Base-by-base conservation (phyloP, 2,113 vertebrate species). In the Crotalus viridis region DNA sequence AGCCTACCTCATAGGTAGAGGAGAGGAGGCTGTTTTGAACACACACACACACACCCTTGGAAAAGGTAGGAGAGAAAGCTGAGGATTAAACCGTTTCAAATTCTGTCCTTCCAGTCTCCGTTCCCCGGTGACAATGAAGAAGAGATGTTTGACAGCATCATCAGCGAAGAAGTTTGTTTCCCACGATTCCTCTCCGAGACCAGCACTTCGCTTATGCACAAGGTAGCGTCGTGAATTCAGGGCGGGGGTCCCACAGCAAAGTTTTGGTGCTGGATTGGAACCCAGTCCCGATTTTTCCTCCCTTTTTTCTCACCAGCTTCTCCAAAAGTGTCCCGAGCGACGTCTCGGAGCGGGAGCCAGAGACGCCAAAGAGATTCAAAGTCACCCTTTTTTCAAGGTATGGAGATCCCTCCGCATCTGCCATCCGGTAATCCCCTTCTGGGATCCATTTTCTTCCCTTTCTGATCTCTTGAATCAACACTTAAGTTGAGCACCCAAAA, bases 111-210 rank as follows among this genome's bases (percentile, higher is more conserved):
- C 57, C 93, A 21, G 99, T 99, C 98, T 94, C 99, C 99, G 0
- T 99, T 99, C 95, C 99, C 99, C 1, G 99, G 99, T 61, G 99
- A 99, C 91, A 99, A 99, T 0, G 99, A 99, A 94, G 99, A 99
- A 94, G 99, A 99, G 95, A 99, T 99, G 95, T 99, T 99, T 90
- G 99, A 99, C 96, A 99, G 99, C 94, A 99, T 99, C 15, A 98
- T 99, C 85, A 99, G 99, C 0, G 98, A 98, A 6, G 99, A 99
- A 2, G 98, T 98, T 10, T 98, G 97, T 3, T 99, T 98, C 95
- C 99, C 99, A 0, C 96, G 93, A 1, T 98, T 98, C 94, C 98
- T 99, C 85, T 98, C 99, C 0, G 95, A 94, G 0, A 98, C 98
- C 51, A 98, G 98, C 0, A 98, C 98, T 24, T 94, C 98, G 91